These are phyloP conservation scores for Pseudachorutes palmiensis DNA, from an alignment of 1,140 invertebrate genomes.

Conservation along the genomic window DNA sequence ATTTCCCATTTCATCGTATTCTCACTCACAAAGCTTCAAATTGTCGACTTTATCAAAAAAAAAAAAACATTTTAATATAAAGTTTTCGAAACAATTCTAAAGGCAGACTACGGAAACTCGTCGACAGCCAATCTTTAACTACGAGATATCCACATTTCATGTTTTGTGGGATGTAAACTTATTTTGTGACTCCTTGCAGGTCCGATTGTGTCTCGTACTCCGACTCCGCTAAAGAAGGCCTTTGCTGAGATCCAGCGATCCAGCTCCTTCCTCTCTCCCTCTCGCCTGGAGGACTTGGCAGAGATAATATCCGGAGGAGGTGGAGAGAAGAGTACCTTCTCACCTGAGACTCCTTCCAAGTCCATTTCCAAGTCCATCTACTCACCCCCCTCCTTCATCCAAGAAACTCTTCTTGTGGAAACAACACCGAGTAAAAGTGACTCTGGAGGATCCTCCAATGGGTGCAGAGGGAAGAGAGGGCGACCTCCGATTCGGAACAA, in stretches of 20 bases:
- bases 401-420: conserved; percentile 15
- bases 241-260: conserved; percentile 31
- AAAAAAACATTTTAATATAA: no score
- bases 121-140: no score
- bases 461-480: not conserved
- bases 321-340: not conserved
- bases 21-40: no score
- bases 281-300: conserved; percentile 31
- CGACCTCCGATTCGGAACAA: not conserved
- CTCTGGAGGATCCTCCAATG: not conserved
- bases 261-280: conserved; percentile 24
- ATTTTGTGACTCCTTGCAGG: not conserved
- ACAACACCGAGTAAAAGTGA: not conserved
- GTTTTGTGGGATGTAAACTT: no score
- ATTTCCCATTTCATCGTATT: no score
- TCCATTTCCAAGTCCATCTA: conserved; percentile 25
- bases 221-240: conserved; percentile 32
- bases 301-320: conserved; percentile 26
- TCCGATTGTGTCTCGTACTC: conserved; percentile 16
- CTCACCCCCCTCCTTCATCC: conserved; percentile 27
- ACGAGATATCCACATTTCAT: no score
- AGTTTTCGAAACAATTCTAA: no score
- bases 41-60: no score
- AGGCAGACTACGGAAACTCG: no score
- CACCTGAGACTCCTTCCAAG: conserved; percentile 26